A percentile compares a stretch with the other conserved stretches of the same genome.
Conservation (phyloP, 2,797 vertebrate genomes). For the Cyclura pinguis region DNA sequence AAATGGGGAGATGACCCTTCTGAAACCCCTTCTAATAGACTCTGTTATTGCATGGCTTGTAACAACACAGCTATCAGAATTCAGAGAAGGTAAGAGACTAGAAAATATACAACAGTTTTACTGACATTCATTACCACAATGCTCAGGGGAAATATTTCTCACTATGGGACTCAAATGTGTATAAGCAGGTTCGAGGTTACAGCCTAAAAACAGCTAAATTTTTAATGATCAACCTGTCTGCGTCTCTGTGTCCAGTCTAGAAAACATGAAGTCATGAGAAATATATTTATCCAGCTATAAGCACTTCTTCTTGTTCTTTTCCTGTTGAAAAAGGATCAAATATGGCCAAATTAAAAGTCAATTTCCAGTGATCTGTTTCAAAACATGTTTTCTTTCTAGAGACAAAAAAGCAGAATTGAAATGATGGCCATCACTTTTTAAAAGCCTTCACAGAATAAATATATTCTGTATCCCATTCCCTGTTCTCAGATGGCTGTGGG, state of each 20-base stretch:
- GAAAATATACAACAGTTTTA: not conserved
- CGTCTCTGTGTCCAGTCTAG: not conserved
- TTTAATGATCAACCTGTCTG: not conserved
- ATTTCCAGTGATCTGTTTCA: conserved; percentile 9
- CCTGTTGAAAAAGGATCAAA: not conserved
- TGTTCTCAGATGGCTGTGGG: conserved; percentile 1
- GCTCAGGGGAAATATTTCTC: not conserved
- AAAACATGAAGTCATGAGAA: not conserved
- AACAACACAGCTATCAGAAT: not conserved
- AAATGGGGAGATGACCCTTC: not conserved
- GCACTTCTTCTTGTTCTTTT: not conserved
- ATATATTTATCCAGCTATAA: not conserved
- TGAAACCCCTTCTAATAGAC: not conserved
- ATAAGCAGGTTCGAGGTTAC: not conserved
- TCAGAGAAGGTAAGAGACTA: no score
- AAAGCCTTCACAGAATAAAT: conserved; percentile 7
- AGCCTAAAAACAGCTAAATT: not conserved
- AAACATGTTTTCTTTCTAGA: conserved; percentile 10
- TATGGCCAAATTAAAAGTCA: conserved; percentile 4
- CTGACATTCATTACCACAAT: not conserved
- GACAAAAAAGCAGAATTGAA: not conserved
- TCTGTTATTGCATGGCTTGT: not conserved
- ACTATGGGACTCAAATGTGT: not conserved
- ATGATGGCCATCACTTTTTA: not conserved
- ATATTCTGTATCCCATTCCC: not conserved